Evolutionary conservation across 2,113 vertebrate species (phyloP).

Genomic region (Pardalotus punctatus): DNA sequence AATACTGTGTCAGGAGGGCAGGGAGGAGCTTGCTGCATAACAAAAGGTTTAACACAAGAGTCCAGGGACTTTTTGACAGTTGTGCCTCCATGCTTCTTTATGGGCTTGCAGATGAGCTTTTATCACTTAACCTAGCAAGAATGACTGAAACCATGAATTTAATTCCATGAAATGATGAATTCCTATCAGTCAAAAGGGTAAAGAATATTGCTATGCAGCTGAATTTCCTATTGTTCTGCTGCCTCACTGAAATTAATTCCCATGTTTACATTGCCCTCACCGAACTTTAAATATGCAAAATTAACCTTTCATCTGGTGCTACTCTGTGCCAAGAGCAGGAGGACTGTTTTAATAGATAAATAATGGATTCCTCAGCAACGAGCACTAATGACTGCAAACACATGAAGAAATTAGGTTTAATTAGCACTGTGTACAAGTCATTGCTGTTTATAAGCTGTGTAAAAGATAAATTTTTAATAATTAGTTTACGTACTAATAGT

Average conservation of each 20-base stretch:
- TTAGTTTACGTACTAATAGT: not conserved
- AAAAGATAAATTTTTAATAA: not conserved
- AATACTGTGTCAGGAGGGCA: not conserved
- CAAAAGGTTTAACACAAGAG: not conserved
- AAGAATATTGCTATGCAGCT: not conserved
- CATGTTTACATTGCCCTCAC: not conserved
- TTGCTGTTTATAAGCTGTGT: not conserved
- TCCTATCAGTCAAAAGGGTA: not conserved
- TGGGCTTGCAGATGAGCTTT: not conserved
- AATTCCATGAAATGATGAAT: not conserved
- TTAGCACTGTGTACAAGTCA: not conserved
- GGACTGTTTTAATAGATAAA: not conserved
- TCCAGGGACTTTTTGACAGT: not conserved
- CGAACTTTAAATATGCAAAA: not conserved
- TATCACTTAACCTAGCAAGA: not conserved
- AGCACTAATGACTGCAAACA: not conserved
- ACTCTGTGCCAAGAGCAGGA: not conserved
- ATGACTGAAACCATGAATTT: not conserved
- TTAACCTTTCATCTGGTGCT: conserved; percentile 25
- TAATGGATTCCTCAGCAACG: not conserved
- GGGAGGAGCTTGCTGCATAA: not conserved
- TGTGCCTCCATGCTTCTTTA: not conserved
- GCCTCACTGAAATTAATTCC: not conserved
- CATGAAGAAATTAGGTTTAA: not conserved
- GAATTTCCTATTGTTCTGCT: not conserved